A percentile compares a stretch with the other conserved stretches of the same genome.
These are phyloP conservation scores for Pseudococcus longispinus DNA, from an alignment of 2,888 invertebrate species.

Conservation along the genomic window DNA sequence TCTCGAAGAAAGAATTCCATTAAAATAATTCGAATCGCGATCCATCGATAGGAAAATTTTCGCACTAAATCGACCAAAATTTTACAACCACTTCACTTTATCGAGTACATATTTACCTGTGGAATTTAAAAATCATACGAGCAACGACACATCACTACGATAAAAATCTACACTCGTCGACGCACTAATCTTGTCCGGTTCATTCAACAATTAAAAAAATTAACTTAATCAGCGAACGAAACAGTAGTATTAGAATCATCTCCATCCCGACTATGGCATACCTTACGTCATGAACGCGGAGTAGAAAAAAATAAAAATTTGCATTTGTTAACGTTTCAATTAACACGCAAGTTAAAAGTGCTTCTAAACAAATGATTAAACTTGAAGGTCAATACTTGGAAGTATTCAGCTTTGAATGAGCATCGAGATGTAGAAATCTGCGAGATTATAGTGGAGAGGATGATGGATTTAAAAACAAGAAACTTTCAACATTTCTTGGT, in stretches of 20 bases:
- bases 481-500: constrained; percentile 25
- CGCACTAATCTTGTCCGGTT: background rate
- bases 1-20: background rate
- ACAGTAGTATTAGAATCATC: constrained; percentile 17
- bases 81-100: background rate
- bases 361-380: constrained; percentile 45
- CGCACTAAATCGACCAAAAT: background rate
- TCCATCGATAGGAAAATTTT: background rate
- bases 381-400: constrained; percentile 20
- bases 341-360: constrained; percentile 45
- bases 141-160: background rate
- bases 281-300: background rate
- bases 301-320: constrained; percentile 41
- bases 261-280: background rate
- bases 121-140: background rate
- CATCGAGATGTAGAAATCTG: constrained; percentile 9
- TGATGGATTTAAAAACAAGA: constrained; percentile 27
- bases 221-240: constrained; percentile 10
- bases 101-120: background rate
- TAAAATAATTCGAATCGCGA: background rate
- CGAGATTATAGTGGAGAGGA: constrained; percentile 10
- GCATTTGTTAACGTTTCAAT: constrained; percentile 49
- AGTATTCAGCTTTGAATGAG: background rate
- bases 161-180: background rate
- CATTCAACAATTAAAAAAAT: constrained; percentile 7